phyloP scores from a whole-genome alignment of 2,113 vertebrate genomes.

The Mystacornis crossleyi region DNA sequence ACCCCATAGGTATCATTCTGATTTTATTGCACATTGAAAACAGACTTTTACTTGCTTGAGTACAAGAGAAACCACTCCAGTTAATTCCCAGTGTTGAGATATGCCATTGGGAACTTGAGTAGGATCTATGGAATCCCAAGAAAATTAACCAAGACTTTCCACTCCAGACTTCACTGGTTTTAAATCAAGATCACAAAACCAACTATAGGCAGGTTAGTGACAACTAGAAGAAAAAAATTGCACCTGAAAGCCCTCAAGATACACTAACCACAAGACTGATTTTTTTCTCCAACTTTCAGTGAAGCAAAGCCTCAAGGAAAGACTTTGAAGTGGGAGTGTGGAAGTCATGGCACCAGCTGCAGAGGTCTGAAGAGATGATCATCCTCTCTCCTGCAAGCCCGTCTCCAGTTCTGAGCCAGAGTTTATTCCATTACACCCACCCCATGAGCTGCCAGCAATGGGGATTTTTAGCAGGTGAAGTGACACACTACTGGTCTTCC shows the following conservation, averaged over 20 bases:
- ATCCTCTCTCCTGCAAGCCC: neutral
- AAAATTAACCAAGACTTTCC: neutral
- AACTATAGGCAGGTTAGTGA: neutral
- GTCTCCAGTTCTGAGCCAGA: neutral
- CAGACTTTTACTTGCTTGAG: neutral
- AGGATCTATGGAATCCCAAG: neutral
- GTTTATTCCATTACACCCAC: neutral
- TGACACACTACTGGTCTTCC: neutral
- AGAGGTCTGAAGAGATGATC: neutral
- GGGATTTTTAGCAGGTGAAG: neutral
- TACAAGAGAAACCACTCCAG: neutral
- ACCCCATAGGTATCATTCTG: neutral
- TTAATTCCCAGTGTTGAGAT: neutral
- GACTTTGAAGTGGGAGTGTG: rapidly evolving
- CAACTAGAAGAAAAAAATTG: neutral
- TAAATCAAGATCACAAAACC: neutral
- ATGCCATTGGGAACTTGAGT: neutral
- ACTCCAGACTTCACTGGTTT: neutral
- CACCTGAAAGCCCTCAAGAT: neutral
- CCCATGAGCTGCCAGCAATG: neutral
- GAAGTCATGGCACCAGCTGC: neutral
- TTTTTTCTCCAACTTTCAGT: neutral
- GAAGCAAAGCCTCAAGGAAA: neutral
- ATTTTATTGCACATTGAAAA: neutral
- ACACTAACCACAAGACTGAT: neutral